phyloP scores from a whole-genome alignment of 2,113 vertebrate genomes.

The Erinaceus europaeus region DNA sequence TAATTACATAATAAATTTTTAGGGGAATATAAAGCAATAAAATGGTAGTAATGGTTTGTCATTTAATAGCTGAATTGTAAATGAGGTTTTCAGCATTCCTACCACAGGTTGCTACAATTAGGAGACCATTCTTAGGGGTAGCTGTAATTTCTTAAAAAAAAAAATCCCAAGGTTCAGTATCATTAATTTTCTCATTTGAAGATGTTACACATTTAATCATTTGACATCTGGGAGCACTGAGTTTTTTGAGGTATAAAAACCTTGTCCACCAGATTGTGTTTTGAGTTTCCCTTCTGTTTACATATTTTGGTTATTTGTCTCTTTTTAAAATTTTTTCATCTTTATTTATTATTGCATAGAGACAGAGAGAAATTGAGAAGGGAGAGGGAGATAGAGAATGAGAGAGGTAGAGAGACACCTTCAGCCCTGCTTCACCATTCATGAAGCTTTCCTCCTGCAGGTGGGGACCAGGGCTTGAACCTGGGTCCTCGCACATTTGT shows the following conservation, averaged over 20 bases:
- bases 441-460: too few relatives aligned
- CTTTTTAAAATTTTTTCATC: too few relatives aligned
- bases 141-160: constrained; percentile 72
- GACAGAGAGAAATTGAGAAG: too few relatives aligned
- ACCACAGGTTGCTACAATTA: constrained; percentile 77
- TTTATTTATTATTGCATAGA: too few relatives aligned
- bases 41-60: constrained; percentile 79
- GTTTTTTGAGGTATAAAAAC: not conserved
- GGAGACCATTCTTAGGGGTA: constrained; percentile 72
- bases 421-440: too few relatives aligned
- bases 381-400: too few relatives aligned
- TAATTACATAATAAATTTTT: constrained; percentile 83
- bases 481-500: too few relatives aligned
- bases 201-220: not conserved
- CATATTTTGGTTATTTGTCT: too few relatives aligned
- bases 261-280: too few relatives aligned
- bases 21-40: constrained; percentile 79
- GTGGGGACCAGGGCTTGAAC: too few relatives aligned
- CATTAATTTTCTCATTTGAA: constrained; percentile 65
- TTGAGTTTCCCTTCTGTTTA: too few relatives aligned
- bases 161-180: constrained; percentile 54
- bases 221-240: not conserved
- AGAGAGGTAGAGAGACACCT: too few relatives aligned
- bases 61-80: constrained; percentile 83
- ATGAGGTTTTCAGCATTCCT: constrained; percentile 78